These are phyloP conservation scores for Nibea coibor DNA, from an alignment of 2,113 vertebrate genomes.

Conservation along the genomic window DNA sequence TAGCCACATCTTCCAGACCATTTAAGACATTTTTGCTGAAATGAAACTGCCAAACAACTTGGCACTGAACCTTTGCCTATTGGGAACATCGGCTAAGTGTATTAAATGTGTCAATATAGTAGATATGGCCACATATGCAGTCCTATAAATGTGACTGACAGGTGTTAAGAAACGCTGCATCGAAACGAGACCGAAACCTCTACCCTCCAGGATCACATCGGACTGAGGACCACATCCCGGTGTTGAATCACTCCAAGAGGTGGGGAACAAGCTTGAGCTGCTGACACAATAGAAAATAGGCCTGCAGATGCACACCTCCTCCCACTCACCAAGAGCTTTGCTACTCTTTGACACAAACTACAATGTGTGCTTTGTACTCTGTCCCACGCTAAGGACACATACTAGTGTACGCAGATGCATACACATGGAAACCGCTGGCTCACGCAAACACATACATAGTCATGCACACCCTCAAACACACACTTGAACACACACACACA, in stretches of 20 bases:
- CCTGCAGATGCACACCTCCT: conserved; percentile 71
- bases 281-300: conserved; percentile 64
- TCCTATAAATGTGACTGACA: conserved; percentile 47
- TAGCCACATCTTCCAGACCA: background rate
- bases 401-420: conserved; percentile 37
- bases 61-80: background rate
- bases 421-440: conserved; percentile 45
- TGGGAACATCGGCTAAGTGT: conserved; percentile 2
- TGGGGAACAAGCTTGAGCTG: conserved; percentile 55
- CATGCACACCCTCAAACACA: background rate
- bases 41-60: background rate
- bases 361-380: conserved; percentile 76
- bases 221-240: conserved; percentile 58
- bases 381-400: conserved; percentile 55
- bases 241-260: conserved; percentile 52
- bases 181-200: conserved; percentile 20
- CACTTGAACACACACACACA: conserved; percentile 5
- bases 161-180: conserved; percentile 48
- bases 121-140: background rate
- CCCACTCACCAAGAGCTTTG: conserved; percentile 61
- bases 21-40: conserved; percentile 11
- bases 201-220: conserved; percentile 58
- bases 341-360: conserved; percentile 71
- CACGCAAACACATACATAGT: conserved; percentile 8
- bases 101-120: conserved; percentile 13